Conservation (phyloP, 2,888 invertebrate species). For the Drosophila acutilabella region DNA sequence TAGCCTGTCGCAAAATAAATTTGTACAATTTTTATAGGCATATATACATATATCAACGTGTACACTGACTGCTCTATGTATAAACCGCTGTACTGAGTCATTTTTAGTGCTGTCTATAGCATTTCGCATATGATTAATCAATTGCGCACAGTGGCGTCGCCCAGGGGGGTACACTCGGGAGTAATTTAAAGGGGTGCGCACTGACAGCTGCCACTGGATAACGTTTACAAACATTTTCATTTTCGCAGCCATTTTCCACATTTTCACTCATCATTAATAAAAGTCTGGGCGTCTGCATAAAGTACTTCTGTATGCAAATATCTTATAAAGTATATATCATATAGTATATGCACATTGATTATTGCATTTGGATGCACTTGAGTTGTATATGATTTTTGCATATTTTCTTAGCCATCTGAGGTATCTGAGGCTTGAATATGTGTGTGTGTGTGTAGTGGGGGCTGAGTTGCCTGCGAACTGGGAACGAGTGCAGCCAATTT, state of each 20-base stretch:
- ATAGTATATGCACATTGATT: constrained; percentile 15
- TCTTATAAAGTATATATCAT: too few species aligned
- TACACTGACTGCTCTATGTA: constrained; percentile 2
- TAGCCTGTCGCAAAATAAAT: constrained; percentile 70
- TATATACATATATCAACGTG: constrained; percentile 13
- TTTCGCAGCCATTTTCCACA: constrained; percentile 21
- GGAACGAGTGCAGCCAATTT: constrained; percentile 64
- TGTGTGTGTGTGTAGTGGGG: constrained; percentile 9
- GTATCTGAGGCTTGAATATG: background rate
- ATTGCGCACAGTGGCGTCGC: constrained; percentile 54
- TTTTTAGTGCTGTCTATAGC: constrained; percentile 59
- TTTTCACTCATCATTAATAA: constrained; percentile 74
- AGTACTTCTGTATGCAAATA: constrained; percentile 45
- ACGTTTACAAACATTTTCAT: constrained; percentile 59
- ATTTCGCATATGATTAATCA: constrained; percentile 72
- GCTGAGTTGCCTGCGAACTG: constrained; percentile 33
- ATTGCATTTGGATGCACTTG: constrained; percentile 53
- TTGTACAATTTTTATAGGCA: constrained; percentile 52
- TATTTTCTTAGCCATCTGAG: constrained; percentile 5
- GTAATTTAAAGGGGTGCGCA: background rate
- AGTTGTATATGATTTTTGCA: constrained; percentile 31
- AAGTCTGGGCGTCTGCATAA: constrained; percentile 69
- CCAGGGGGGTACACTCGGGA: background rate
- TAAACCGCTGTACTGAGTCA: constrained; percentile 63
- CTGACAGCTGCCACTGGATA: constrained; percentile 28